These are phyloP conservation scores for Endotricha flammealis DNA, from an alignment of 2,888 invertebrate species.

Conservation along the genomic window DNA sequence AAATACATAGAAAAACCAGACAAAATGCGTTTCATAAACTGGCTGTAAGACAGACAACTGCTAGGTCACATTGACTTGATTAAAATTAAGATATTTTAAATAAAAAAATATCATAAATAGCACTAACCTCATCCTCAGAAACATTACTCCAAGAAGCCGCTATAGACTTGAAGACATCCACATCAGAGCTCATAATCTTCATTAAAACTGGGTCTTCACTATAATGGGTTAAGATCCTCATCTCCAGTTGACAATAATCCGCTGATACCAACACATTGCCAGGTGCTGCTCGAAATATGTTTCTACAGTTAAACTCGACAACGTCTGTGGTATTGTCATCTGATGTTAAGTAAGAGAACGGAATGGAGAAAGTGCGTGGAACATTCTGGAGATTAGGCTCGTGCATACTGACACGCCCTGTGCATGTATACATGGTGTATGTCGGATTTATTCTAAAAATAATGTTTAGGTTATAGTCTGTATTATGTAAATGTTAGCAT, in stretches of 20 bases:
- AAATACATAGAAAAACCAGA: too few relatives aligned
- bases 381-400: conserved; percentile 96
- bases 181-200: conserved; percentile 80
- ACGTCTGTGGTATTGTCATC: conserved; percentile 35
- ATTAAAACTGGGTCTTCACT: conserved; percentile 86
- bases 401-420: conserved; percentile 92
- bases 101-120: too few relatives aligned
- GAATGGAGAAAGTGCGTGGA: conserved; percentile 88
- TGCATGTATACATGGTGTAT: conserved; percentile 83
- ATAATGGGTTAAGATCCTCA: conserved; percentile 94
- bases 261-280: conserved; percentile 88
- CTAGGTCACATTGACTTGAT: too few relatives aligned
- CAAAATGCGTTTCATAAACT: too few relatives aligned
- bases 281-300: conserved; percentile 80
- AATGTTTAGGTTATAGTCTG: conserved; percentile 14
- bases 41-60: too few relatives aligned
- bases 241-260: conserved; percentile 97
- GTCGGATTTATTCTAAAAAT: conserved; percentile 80
- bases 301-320: conserved; percentile 81
- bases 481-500: too few relatives aligned
- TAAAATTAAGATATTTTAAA: too few relatives aligned
- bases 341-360: conserved; percentile 41
- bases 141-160: conserved; percentile 91
- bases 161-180: conserved; percentile 90
- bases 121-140: conserved; percentile 75